Conservation (phyloP, 35 echinoderm and acorn worm species). For the Hemicentrotus pulcherrimus region DNA sequence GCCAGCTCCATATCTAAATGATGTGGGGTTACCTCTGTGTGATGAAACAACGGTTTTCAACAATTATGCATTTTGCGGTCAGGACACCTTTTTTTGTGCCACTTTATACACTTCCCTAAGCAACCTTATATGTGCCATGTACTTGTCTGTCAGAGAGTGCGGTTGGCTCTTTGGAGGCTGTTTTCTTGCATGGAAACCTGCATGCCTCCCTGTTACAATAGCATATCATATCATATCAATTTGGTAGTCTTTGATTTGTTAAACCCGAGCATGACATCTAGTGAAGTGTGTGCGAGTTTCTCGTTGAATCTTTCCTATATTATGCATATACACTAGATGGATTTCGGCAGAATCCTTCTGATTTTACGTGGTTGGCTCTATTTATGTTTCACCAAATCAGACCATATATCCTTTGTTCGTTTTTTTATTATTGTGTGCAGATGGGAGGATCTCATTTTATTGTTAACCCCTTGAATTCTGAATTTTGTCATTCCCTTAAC, state of each 20-base stretch:
- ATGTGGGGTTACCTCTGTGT: too few species aligned
- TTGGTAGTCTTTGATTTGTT: background rate
- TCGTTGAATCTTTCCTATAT: background rate
- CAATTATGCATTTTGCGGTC: too few species aligned
- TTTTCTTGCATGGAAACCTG: background rate
- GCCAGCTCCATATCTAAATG: too few species aligned
- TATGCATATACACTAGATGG: background rate
- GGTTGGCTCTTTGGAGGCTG: background rate
- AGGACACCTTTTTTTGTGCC: too few species aligned
- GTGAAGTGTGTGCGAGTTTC: background rate
- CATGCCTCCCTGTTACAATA: background rate
- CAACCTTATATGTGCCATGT: too few species aligned
- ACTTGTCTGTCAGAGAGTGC: background rate
- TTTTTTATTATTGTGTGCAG: background rate
- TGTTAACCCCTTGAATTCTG: too few species aligned
- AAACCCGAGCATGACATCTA: background rate
- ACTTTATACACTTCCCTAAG: too few species aligned
- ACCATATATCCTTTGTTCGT: background rate
- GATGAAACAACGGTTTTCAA: too few species aligned
- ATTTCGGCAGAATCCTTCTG: background rate
- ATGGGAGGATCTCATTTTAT: too few species aligned
- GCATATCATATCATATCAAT: background rate
- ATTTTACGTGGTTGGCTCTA: background rate
- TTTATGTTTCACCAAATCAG: background rate
- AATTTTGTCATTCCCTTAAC: too few species aligned